Percentiles rank a stretch among this genome's conserved stretches.
Conservation (phyloP, 2,888 invertebrate species). For the Brachynemurus nebulosus region DNA sequence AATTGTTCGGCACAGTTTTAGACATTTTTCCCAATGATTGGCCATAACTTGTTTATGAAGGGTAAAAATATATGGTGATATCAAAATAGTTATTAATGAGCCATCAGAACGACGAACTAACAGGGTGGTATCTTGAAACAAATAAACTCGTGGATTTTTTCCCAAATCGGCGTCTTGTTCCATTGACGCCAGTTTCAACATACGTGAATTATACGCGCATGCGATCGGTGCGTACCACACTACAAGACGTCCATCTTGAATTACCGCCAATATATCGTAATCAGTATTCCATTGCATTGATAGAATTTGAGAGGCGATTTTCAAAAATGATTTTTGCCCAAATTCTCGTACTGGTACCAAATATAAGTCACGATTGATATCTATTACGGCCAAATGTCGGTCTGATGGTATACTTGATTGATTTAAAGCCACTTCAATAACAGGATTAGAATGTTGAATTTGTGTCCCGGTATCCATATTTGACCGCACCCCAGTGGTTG, state of each 20-base stretch:
- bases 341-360: constrained; percentile 57
- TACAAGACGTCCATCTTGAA: constrained; percentile 62
- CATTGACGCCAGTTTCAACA: constrained; percentile 46
- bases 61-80: constrained; percentile 55
- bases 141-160: constrained; percentile 65
- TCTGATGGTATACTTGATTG: constrained; percentile 68
- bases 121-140: constrained; percentile 72
- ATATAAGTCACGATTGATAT: constrained; percentile 78
- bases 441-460: constrained; percentile 59
- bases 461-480: constrained; percentile 60
- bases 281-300: constrained; percentile 56
- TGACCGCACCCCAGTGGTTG: constrained; percentile 38
- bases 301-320: constrained; percentile 47
- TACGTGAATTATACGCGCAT: constrained; percentile 53
- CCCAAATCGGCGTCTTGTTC: constrained; percentile 60
- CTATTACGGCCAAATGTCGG: constrained; percentile 75
- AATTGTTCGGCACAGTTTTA: constrained; percentile 56
- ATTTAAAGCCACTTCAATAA: constrained; percentile 73
- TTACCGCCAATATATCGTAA: constrained; percentile 63
- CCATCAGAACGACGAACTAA: constrained; percentile 82
- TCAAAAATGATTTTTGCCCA: constrained; percentile 46
- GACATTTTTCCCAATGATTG: constrained; percentile 72
- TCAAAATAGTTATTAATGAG: constrained; percentile 57
- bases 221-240: constrained; percentile 73
- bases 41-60: constrained; percentile 51